These are phyloP conservation scores for Trachurus trachurus DNA, from an alignment of 2,797 vertebrate species.

Conservation along the genomic window DNA sequence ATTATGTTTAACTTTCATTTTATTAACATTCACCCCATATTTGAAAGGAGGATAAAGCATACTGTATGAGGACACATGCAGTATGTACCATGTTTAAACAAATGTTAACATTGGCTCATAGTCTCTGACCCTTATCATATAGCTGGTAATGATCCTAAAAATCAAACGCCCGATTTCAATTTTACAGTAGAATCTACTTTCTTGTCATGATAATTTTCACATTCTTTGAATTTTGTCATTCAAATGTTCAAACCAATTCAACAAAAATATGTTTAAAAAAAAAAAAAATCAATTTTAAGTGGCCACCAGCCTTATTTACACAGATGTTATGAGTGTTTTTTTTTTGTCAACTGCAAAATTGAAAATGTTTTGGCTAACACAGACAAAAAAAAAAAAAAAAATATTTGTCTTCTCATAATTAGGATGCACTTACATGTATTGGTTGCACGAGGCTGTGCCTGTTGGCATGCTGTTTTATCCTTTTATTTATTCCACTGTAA, in stretches of 20 bases:
- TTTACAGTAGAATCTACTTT: not conserved
- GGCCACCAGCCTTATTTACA: slow-evolving; percentile 32
- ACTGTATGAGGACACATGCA: not conserved
- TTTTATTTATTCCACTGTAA: not conserved
- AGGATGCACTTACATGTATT: not conserved
- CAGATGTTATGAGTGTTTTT: slow-evolving; percentile 26
- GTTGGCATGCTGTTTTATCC: not conserved
- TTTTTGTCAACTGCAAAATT: slow-evolving; percentile 11
- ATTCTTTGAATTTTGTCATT: not conserved
- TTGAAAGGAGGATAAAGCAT: not conserved
- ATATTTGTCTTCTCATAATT: not conserved
- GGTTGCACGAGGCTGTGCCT: not conserved
- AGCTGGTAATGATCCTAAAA: not conserved
- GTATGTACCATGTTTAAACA: not conserved
- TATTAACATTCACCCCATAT: not conserved
- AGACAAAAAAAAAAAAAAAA: not conserved
- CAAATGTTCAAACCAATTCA: slow-evolving; percentile 6
- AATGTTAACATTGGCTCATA: not conserved
- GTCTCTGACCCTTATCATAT: not conserved
- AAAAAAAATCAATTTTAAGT: slow-evolving; percentile 41
- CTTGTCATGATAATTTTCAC: not conserved
- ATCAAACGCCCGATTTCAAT: not conserved
- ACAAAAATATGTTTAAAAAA: too few species aligned
- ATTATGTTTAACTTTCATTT: not conserved
- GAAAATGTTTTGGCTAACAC: not conserved